A percentile compares a stretch with the other conserved stretches of the same genome.
Conservation (phyloP, 2,888 invertebrate species). For the Dryococelus australis region DNA sequence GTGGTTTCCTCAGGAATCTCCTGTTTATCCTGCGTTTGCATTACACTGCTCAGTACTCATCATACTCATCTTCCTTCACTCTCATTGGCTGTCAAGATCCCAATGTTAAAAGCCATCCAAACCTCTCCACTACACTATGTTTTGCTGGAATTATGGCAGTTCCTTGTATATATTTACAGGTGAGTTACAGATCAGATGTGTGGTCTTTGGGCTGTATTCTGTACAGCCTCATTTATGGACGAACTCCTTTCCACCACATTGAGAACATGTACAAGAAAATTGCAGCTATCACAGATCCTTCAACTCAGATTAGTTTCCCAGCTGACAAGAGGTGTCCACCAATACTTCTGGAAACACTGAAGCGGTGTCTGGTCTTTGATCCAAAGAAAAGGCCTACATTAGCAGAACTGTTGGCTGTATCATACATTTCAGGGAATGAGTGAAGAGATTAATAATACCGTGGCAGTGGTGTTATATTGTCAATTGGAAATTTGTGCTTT, state of each 20-base stretch:
- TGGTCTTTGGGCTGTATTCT: conserved; percentile 98
- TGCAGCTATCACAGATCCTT: conserved; percentile 77
- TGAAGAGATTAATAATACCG: background rate
- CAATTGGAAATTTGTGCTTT: too few relatives aligned
- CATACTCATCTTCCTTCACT: too few relatives aligned
- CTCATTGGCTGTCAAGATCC: too few relatives aligned
- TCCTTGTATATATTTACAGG: conserved; percentile 18
- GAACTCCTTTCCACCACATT: conserved; percentile 90
- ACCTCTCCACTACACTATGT: too few relatives aligned
- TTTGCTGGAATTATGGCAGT: too few relatives aligned
- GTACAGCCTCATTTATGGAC: conserved; percentile 89
- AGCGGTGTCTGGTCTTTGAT: conserved; percentile 77
- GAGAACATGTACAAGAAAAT: conserved; percentile 75
- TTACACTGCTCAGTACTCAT: too few relatives aligned
- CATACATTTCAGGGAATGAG: conserved; percentile 53
- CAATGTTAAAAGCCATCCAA: too few relatives aligned
- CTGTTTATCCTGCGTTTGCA: too few relatives aligned
- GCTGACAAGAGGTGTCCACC: conserved; percentile 62
- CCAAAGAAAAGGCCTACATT: conserved; percentile 77
- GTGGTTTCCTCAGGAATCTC: too few relatives aligned
- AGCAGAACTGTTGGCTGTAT: conserved; percentile 70
- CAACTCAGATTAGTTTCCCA: conserved; percentile 78
- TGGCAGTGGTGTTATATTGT: too few relatives aligned
- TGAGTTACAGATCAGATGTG: conserved; percentile 86
- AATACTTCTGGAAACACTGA: conserved; percentile 69